Evolutionary conservation across 2,797 vertebrate species (phyloP).

Genomic region (Xenops minutus): DNA sequence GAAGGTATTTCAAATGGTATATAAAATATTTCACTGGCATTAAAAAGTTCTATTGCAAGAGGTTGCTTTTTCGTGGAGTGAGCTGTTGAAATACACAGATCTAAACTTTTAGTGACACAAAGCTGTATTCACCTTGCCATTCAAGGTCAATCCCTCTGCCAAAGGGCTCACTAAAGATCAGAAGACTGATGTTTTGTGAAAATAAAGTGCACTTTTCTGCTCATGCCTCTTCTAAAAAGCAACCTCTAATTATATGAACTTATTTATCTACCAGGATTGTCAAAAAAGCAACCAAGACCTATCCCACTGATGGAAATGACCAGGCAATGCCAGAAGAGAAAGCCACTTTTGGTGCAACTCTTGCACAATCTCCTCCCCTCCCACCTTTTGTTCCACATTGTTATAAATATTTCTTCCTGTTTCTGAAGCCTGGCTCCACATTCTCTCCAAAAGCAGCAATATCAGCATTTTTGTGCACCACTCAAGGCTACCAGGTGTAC

Average conservation of each 20-base stretch:
- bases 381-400: background rate
- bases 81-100: background rate
- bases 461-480: background rate
- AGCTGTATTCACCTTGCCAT: background rate
- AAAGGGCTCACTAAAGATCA: background rate
- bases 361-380: background rate
- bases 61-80: background rate
- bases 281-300: background rate
- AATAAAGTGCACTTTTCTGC: slow-evolving; percentile 9
- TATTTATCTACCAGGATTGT: background rate
- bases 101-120: background rate
- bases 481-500: background rate
- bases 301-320: background rate
- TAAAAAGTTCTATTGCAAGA: background rate
- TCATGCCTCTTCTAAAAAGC: background rate
- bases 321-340: background rate
- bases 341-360: background rate
- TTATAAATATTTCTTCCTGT: background rate
- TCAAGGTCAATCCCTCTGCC: background rate
- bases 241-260: background rate
- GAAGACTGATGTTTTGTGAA: background rate
- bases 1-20: background rate
- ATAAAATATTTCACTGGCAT: background rate
- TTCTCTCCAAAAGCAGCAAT: background rate
- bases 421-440: background rate